Evolutionary conservation across 1,140 invertebrate genomes (phyloP).

Genomic region (Drosophila tani): DNA sequence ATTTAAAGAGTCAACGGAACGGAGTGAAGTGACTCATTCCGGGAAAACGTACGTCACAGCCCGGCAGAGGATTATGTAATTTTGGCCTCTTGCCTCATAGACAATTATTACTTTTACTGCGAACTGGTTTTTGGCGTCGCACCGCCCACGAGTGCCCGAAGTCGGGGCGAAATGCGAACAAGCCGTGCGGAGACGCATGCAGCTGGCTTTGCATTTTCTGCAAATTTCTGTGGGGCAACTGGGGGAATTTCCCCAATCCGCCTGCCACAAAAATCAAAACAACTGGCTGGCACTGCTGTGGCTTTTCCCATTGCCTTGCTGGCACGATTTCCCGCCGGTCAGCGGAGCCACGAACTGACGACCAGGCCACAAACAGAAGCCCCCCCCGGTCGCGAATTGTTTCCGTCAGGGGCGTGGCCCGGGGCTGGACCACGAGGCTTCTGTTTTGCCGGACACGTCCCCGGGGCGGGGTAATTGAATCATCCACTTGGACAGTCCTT

Average conservation of each 20-base stretch:
- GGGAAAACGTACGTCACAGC: conserved; percentile 78
- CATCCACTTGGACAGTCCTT: conserved; percentile 22
- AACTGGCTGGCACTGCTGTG: conserved; percentile 24
- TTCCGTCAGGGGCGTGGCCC: conserved; percentile 11
- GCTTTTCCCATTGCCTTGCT: conserved; percentile 26
- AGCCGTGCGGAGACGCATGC: conserved; percentile 39
- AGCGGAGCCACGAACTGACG: conserved; percentile 10
- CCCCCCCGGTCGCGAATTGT: conserved; percentile 8
- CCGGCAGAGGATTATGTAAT: conserved; percentile 64
- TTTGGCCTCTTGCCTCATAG: conserved; percentile 47
- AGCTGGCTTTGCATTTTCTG: conserved; percentile 13
- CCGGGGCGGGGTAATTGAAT: conserved; percentile 21
- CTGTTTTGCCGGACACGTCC: conserved; percentile 10
- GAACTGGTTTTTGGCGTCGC: conserved; percentile 68
- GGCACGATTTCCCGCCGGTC: conserved; percentile 25
- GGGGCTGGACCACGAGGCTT: background rate
- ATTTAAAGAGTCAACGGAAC: conserved; percentile 71
- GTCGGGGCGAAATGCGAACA: conserved; percentile 75
- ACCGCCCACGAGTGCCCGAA: conserved; percentile 56
- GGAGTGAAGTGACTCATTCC: conserved; percentile 46
- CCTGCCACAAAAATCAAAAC: conserved; percentile 41
- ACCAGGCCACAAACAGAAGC: conserved; percentile 25
- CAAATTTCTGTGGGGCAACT: conserved; percentile 19
- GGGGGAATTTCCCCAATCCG: conserved; percentile 21
- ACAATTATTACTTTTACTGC: conserved; percentile 77